phyloP scores from a whole-genome alignment of 2,113 vertebrate species.

The Gasterosteus nipponicus region DNA sequence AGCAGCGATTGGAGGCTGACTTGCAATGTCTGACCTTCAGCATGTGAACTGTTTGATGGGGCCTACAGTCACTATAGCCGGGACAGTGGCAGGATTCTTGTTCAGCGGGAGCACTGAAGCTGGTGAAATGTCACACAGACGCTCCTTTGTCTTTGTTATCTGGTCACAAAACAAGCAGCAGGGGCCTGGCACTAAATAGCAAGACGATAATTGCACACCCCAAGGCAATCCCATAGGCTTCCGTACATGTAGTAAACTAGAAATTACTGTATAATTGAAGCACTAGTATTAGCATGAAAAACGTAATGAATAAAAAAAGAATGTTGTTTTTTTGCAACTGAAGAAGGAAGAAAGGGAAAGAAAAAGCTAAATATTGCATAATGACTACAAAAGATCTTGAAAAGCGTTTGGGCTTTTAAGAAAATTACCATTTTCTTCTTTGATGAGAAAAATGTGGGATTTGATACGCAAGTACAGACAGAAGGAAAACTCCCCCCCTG shows the following conservation, averaged over 20 bases:
- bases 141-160: slow-evolving; percentile 56
- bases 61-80: slow-evolving; percentile 42
- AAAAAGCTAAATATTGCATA: slow-evolving; percentile 9
- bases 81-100: slow-evolving; percentile 54
- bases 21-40: slow-evolving; percentile 46
- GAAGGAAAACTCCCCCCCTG: slow-evolving; percentile 43
- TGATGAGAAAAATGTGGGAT: slow-evolving; percentile 67
- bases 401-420: slow-evolving; percentile 27
- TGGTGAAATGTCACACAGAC: slow-evolving; percentile 50
- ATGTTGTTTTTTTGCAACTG: slow-evolving; percentile 15
- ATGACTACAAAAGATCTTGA: slow-evolving; percentile 16
- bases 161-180: slow-evolving; percentile 48
- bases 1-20: slow-evolving; percentile 27
- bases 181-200: slow-evolving; percentile 42
- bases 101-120: slow-evolving; percentile 43
- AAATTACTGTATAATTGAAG: slow-evolving; percentile 20
- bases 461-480: slow-evolving; percentile 70
- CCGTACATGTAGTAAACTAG: slow-evolving; percentile 20
- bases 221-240: slow-evolving; percentile 13
- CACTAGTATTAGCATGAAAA: neutral
- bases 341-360: slow-evolving; percentile 5
- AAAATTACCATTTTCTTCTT: slow-evolving; percentile 59
- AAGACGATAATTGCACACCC: slow-evolving; percentile 24
- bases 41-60: slow-evolving; percentile 60
- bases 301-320: accelerated